Evolutionary conservation across 1,140 invertebrate species (phyloP), one percentile per base, ranked within the genome.

Genomic region (Caenorhabditis latens): DNA sequence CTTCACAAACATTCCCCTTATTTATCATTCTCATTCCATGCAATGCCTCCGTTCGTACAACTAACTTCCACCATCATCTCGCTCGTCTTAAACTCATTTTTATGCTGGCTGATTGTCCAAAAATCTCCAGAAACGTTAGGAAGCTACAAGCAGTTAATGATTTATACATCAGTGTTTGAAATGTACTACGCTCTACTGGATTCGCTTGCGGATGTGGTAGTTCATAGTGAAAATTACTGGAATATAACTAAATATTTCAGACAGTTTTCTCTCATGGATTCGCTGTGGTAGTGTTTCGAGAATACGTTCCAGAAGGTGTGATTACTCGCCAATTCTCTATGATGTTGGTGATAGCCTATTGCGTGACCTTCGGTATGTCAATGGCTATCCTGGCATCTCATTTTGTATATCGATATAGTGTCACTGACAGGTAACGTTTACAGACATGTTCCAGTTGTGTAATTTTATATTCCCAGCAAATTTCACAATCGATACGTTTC

Each of bases 371-470:
- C 40, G 61, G 61, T 32, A 63, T 63, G 61, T 63, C 24, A 7
- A 63, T 63, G 61, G 61, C 61, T 11, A 63, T 63, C 19, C 24
- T 63, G 14, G 61, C 61, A 6, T 63, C 61, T 32, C 61, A 63
- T 63, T 63, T 63, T 40, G 24, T 63, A 11, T 63, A 63, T 14
- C 61, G 61, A 21, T 63, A 63, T 14, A 63, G 61, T 63, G 61
- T 63, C 11, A 63, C 61, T 32, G 61, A 63, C 14, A 63, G 61
- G 61, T 63, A n/a, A 53, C 24, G 21, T 24, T 63, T 13, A 32
- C 1, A 21, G 14, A 2, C n/a, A 14, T 5, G n/a, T 14, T 16
- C 50, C 9, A 16, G 50, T 53, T 53, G 50, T 9, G 9, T 53
- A 16, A 53, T 19, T 19, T 16, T 0, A 16, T 5, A 32, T 24